Evolutionary conservation across 2,888 invertebrate genomes (phyloP).

Genomic region (Ethmia dodecea): DNA sequence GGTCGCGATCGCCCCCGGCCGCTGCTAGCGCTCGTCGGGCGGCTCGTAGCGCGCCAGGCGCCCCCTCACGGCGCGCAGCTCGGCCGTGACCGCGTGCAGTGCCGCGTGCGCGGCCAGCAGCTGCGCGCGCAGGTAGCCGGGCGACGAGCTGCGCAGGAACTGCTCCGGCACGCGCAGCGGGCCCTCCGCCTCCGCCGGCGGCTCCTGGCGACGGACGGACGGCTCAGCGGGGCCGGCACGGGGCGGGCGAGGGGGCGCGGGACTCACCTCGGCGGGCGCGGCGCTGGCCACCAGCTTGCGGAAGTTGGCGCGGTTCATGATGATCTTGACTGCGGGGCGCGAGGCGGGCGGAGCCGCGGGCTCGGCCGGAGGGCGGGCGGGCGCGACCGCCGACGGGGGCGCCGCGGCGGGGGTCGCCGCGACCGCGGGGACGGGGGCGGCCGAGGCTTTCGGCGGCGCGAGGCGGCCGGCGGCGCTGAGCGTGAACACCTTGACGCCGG

Average conservation of each 20-base stretch:
- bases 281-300: constrained; percentile 38
- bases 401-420: constrained; percentile 1
- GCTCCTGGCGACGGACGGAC: constrained; percentile 1
- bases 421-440: neutral
- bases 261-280: constrained; percentile 1
- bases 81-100: constrained; percentile 22
- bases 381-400: neutral
- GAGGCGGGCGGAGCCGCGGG: constrained; percentile 10
- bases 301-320: constrained; percentile 58
- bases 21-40: constrained; percentile 23
- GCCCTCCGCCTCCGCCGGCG: neutral
- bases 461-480: constrained; percentile 25
- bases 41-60: neutral
- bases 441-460: constrained; percentile 5
- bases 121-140: constrained; percentile 31
- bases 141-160: constrained; percentile 23
- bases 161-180: constrained; percentile 24
- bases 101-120: constrained; percentile 36
- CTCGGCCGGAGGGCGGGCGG: neutral
- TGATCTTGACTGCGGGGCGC: constrained; percentile 62
- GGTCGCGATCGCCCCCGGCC: constrained; percentile 4
- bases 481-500: constrained; percentile 47
- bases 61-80: constrained; percentile 25
- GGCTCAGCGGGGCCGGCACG: constrained; percentile 5
- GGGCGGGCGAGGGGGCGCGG: constrained; percentile 1